Conservation (phyloP, 2,888 invertebrate genomes). For the Tanypteryx hageni region DNA sequence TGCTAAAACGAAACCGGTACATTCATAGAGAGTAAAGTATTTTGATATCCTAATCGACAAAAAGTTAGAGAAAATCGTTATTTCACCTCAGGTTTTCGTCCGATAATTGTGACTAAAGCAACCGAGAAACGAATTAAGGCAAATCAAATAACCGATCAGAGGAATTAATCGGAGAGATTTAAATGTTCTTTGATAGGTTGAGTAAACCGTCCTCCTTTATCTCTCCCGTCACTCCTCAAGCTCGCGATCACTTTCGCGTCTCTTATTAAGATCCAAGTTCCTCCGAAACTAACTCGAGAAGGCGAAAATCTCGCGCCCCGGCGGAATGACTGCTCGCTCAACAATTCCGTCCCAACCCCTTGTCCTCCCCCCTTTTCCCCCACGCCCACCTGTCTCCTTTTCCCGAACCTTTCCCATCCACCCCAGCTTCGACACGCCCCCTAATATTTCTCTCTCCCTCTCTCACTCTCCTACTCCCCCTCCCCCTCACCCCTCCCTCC, state of each 20-base stretch:
- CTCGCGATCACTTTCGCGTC: background rate
- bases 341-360: background rate
- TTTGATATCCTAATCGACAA: no score
- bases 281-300: background rate
- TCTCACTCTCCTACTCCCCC: background rate
- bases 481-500: background rate
- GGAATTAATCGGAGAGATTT: background rate
- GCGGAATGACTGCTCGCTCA: background rate
- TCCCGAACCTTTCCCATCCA: background rate
- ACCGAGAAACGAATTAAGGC: background rate
- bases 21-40: no score
- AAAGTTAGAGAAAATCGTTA: no score
- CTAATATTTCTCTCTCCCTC: no score
- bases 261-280: constrained; percentile 37
- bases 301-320: background rate
- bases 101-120: no score
- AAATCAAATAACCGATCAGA: constrained; percentile 24
- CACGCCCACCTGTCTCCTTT: background rate
- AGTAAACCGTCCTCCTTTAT: constrained; percentile 8
- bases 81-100: no score
- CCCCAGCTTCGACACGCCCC: background rate
- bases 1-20: no score
- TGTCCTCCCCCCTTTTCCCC: background rate
- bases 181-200: constrained; percentile 20
- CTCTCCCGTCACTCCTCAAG: background rate